These are phyloP conservation scores for Pomacea maculata DNA, from an alignment of 1,140 invertebrate species.

Conservation along the genomic window DNA sequence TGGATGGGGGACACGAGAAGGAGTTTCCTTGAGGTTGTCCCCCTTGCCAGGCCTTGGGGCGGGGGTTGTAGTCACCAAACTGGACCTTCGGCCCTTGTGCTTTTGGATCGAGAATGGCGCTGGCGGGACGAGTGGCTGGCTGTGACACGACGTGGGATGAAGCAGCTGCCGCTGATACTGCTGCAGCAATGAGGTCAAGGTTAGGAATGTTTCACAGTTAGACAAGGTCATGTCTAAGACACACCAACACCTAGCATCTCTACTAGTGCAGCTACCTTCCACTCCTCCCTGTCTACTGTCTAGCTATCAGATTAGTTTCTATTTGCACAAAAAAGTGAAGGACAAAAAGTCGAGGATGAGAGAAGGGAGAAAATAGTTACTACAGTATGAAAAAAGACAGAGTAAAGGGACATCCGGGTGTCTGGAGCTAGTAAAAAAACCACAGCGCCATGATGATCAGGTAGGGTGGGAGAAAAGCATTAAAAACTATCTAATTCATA, in stretches of 20 bases:
- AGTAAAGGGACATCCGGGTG: too few species aligned
- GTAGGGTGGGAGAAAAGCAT: not conserved
- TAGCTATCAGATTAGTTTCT: not conserved
- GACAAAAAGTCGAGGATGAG: not conserved
- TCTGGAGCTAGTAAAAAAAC: too few species aligned
- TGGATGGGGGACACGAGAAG: conserved; percentile 19
- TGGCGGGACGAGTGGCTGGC: not conserved
- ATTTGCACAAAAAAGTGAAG: not conserved
- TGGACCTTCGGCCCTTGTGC: not conserved
- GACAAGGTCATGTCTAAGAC: too few species aligned
- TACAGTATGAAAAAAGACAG: too few species aligned
- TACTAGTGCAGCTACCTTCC: too few species aligned
- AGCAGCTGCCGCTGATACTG: not conserved
- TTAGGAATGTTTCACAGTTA: too few species aligned
- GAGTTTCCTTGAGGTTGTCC: not conserved
- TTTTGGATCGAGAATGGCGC: not conserved
- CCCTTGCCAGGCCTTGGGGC: conserved; percentile 25
- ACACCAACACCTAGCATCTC: too few species aligned
- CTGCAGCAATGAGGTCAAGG: not conserved
- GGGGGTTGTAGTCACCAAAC: conserved; percentile 28
- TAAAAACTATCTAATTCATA: not conserved
- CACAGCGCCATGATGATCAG: too few species aligned
- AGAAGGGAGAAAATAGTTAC: not conserved
- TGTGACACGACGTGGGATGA: not conserved
- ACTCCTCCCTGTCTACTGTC: not conserved